These are phyloP conservation scores for Dryoscopus gambensis DNA, from an alignment of 2,113 vertebrate species.

Conservation along the genomic window DNA sequence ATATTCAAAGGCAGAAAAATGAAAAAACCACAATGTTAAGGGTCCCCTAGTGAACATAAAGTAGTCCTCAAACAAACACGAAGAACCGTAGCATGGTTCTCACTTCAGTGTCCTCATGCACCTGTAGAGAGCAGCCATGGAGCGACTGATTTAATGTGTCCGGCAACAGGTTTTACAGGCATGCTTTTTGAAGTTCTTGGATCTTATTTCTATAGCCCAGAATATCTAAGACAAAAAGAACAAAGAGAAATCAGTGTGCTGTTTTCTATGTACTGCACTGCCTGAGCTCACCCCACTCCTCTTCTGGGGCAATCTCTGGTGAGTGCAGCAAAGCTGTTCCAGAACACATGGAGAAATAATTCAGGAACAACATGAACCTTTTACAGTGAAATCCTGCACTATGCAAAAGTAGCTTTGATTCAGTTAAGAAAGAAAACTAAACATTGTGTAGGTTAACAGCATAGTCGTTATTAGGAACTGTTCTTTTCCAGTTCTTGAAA, in stretches of 20 bases:
- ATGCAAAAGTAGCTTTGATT: neutral
- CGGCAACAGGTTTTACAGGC: neutral
- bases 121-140: neutral
- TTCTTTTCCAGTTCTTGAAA: neutral
- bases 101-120: neutral
- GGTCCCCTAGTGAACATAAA: neutral
- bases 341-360: neutral
- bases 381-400: neutral
- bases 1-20: neutral
- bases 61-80: neutral
- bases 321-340: neutral
- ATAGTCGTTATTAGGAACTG: neutral
- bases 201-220: neutral
- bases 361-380: neutral
- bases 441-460: neutral
- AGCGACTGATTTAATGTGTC: neutral
- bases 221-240: neutral
- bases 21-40: neutral
- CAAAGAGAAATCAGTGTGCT: neutral
- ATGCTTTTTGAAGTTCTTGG: neutral
- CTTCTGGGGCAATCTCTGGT: fast-evolving
- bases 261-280: neutral
- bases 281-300: neutral
- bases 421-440: neutral
- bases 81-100: neutral